Conservation (phyloP, 2,113 vertebrate genomes). For the Etheostoma cragini region DNA sequence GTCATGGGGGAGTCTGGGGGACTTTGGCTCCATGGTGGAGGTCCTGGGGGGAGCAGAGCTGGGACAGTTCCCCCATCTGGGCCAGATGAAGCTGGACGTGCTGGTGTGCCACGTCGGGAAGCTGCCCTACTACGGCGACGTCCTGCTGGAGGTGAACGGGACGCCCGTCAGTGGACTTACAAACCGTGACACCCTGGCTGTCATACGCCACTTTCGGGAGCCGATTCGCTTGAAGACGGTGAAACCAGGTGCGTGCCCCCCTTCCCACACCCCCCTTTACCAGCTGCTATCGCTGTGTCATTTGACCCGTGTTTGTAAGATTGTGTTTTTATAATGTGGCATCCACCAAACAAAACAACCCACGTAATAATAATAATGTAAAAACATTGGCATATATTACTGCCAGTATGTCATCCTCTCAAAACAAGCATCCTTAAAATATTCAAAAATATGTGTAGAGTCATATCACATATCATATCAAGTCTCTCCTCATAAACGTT, state of each 20-base stretch:
- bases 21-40: constrained; percentile 88
- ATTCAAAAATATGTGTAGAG: background rate
- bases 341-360: background rate
- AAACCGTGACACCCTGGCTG: constrained; percentile 93
- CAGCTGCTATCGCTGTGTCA: constrained; percentile 4
- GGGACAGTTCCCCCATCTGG: constrained; percentile 94
- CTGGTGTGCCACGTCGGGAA: constrained; percentile 90
- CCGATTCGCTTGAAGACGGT: constrained; percentile 95
- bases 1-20: constrained; percentile 88
- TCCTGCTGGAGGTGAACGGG: constrained; percentile 96
- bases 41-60: constrained; percentile 92
- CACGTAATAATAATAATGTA: background rate
- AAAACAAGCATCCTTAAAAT: background rate
- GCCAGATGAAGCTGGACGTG: constrained; percentile 87
- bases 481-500: background rate
- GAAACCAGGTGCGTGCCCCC: constrained; percentile 87
- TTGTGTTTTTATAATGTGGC: constrained; percentile 8
- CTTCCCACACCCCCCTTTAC: too few species aligned
- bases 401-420: background rate
- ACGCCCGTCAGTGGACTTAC: constrained; percentile 97
- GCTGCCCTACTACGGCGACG: constrained; percentile 90
- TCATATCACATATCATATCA: too few species aligned
- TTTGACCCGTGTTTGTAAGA: constrained; percentile 40
- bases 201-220: constrained; percentile 95
- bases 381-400: background rate